phyloP scores from a whole-genome alignment of 1,140 invertebrate species.

The Cecropterus lyciades region DNA sequence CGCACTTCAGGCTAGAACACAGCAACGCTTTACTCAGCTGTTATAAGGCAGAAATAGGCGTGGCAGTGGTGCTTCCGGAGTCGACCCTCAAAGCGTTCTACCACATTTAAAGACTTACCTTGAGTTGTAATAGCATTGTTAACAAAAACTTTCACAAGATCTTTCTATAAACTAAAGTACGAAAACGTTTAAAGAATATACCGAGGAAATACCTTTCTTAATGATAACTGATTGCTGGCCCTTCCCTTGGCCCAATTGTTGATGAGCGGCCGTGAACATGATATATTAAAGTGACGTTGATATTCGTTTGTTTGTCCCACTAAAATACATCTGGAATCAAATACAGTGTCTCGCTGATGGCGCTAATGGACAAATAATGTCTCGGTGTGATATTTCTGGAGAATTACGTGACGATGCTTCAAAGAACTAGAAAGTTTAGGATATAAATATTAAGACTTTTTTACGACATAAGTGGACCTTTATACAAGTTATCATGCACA shows the following conservation, averaged over 20 bases:
- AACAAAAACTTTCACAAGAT: no score
- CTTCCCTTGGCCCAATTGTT: constrained; percentile 17
- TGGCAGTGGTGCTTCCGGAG: no score
- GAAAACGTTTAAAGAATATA: background rate
- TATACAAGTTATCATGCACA: no score
- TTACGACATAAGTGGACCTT: no score
- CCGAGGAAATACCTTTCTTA: background rate
- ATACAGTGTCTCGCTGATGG: constrained; percentile 14
- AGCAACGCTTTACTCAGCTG: no score
- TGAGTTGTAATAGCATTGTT: no score
- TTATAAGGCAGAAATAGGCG: no score
- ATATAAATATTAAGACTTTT: no score
- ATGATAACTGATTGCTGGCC: constrained; percentile 12
- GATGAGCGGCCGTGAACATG: constrained; percentile 9
- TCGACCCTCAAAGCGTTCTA: no score
- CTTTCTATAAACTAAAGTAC: no score
- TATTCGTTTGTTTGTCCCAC: constrained; percentile 14
- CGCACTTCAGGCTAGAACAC: no score
- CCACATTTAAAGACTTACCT: no score
- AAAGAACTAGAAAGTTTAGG: background rate
- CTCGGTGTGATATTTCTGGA: constrained; percentile 13
- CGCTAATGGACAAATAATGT: constrained; percentile 26
- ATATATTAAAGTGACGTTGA: constrained; percentile 16
- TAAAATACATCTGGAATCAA: constrained; percentile 24
- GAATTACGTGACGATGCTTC: constrained; percentile 7